phyloP scores from a whole-genome alignment of 1,140 invertebrate species.

The Phocides pigmalion region DNA sequence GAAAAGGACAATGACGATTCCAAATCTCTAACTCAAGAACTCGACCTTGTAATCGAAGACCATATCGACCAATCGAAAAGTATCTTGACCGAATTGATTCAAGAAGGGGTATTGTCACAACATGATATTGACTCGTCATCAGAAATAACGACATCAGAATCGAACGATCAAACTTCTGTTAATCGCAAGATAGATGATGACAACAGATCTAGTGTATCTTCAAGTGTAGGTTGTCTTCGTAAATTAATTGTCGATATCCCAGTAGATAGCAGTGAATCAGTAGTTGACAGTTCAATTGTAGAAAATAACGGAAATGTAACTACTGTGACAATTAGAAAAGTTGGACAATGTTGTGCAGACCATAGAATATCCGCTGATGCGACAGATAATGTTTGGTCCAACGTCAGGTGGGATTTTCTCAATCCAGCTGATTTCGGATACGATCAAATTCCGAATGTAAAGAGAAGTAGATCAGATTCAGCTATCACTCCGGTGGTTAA shows the following conservation, averaged over 20 bases:
- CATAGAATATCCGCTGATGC: slow-evolving; percentile 76
- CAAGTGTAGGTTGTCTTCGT: slow-evolving; percentile 55
- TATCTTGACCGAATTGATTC: slow-evolving; percentile 74
- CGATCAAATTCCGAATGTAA: slow-evolving; percentile 72
- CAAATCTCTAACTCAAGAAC: slow-evolving; percentile 37
- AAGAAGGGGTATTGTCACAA: slow-evolving; percentile 76
- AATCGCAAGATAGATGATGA: slow-evolving; percentile 67
- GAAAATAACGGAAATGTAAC: slow-evolving; percentile 65
- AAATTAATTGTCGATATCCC: slow-evolving; percentile 71
- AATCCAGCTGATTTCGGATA: slow-evolving; percentile 77
- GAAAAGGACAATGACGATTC: slow-evolving; percentile 45
- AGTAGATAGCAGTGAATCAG: slow-evolving; percentile 63
- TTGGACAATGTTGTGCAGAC: slow-evolving; percentile 73
- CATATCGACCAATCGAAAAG: slow-evolving; percentile 61
- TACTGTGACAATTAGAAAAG: slow-evolving; percentile 66
- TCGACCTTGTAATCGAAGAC: slow-evolving; percentile 40
- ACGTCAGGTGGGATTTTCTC: slow-evolving; percentile 79
- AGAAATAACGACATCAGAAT: slow-evolving; percentile 60
- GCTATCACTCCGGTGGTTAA: slow-evolving; percentile 64
- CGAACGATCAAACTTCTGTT: slow-evolving; percentile 51
- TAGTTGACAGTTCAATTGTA: slow-evolving; percentile 57
- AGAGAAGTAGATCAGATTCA: slow-evolving; percentile 76
- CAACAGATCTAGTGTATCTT: slow-evolving; percentile 62
- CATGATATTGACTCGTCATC: slow-evolving; percentile 74
- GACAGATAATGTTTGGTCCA: slow-evolving; percentile 78